These are phyloP conservation scores for Sinocyclocheilus anophthalmus DNA, from an alignment of 2,113 vertebrate species.

Conservation along the genomic window DNA sequence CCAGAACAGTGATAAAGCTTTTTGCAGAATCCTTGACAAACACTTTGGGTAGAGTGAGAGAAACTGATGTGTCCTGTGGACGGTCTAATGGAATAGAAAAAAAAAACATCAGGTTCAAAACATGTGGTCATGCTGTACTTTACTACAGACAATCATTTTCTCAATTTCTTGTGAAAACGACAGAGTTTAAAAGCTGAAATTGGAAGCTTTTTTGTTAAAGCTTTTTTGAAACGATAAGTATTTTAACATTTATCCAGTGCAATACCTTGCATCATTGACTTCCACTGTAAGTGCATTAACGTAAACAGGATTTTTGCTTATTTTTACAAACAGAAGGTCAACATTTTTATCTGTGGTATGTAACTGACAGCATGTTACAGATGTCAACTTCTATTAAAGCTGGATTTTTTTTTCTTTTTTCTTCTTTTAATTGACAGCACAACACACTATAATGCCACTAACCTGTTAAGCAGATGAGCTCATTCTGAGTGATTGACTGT, in stretches of 20 bases:
- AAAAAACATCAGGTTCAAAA: neutral
- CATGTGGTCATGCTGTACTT: neutral
- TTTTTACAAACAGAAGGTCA: neutral
- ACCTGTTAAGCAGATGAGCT: conserved; percentile 73
- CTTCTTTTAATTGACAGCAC: neutral
- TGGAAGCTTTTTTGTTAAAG: neutral
- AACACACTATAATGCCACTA: conserved; percentile 11
- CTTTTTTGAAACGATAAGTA: neutral
- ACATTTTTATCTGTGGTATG: neutral
- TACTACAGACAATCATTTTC: neutral
- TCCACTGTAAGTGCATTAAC: neutral
- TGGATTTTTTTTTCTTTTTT: neutral
- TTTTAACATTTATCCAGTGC: neutral
- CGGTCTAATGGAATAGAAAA: conserved; percentile 6
- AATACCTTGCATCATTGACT: neutral
- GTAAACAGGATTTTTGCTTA: neutral
- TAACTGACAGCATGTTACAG: neutral
- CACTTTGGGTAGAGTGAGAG: conserved; percentile 48
- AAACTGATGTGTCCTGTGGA: neutral
- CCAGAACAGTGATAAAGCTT: conserved; percentile 78
- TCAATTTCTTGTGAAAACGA: neutral
- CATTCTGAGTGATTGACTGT: conserved; percentile 67
- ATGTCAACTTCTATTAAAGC: neutral
- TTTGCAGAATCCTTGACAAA: conserved; percentile 72
- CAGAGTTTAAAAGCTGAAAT: neutral